Base-by-base conservation (phyloP, 2,888 invertebrate species). In the Drosophila villosipedis region DNA sequence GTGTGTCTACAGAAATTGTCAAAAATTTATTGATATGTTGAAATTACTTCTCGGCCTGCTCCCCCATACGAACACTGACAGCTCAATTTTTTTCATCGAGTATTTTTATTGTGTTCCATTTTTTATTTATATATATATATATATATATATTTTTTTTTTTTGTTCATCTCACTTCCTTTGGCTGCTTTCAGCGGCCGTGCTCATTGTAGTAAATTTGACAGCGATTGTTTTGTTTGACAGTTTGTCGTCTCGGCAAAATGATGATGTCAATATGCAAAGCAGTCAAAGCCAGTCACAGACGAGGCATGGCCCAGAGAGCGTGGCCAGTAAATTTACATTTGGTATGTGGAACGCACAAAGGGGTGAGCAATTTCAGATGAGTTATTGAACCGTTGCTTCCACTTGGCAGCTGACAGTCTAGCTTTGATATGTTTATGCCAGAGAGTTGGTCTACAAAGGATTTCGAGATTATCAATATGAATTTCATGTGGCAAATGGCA, bases 161-260 rank as follows among this genome's bases (percentile, higher is more conserved):
- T 43, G 31, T 66, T 66, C 60, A 50, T 49, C 64, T 54, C 33
- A 67, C 64, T 78, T 78, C 64, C 61, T 62, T 74, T 68, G 28
- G 68, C 43, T 60, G 52, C 63, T 69, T 73, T 67, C 62, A 54
- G 53, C 61, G 47, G 63, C 53, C 41, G 57, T 30, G 52, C 76
- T 72, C 84, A 76, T 86, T 86, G 89, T 89, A 75, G 81, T 83
- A 87, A 88, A 88, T 89, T 88, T 88, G 87, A 88, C 87, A 89
- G 89, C 87, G 87, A 88, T 88, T 88, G 89, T 89, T 88, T 85
- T 85, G 89, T 86, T 86, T 86, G 85, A 86, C 85, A 86, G 88
- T 88, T 88, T 86, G 83, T 88, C 89, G 88, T 88, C 82, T 82
- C 76, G 65, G 70, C 73, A 84, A 84, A 83, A 86, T 86, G 84